Percentiles rank a stretch among this genome's conserved stretches.
These are phyloP conservation scores for cattle (Bos taurus) DNA, from an alignment of 2,113 vertebrate genomes.

Conservation along the genomic window ARS-UCD2.0 NC_037346.1:58608001-58608500, in stretches of 20 bases:
- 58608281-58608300: neutral
- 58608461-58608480: neutral
- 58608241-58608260: neutral
- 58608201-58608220: neutral
- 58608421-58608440: neutral
- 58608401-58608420: neutral
- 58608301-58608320: neutral
- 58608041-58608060: neutral
- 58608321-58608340: neutral
- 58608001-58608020: neutral
- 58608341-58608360: neutral
- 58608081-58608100: neutral
- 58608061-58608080: neutral
- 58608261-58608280: neutral
- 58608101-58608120: neutral
- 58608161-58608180: neutral
- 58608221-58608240: neutral
- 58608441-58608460: neutral
- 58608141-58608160: neutral
- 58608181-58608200: neutral
- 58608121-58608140: rapidly evolving
- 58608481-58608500: too few relatives aligned
- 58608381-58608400: neutral
- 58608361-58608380: neutral
- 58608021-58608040: neutral